phyloP scores from a whole-genome alignment of 1,140 invertebrate species.

The Drosophila navojoa region DNA sequence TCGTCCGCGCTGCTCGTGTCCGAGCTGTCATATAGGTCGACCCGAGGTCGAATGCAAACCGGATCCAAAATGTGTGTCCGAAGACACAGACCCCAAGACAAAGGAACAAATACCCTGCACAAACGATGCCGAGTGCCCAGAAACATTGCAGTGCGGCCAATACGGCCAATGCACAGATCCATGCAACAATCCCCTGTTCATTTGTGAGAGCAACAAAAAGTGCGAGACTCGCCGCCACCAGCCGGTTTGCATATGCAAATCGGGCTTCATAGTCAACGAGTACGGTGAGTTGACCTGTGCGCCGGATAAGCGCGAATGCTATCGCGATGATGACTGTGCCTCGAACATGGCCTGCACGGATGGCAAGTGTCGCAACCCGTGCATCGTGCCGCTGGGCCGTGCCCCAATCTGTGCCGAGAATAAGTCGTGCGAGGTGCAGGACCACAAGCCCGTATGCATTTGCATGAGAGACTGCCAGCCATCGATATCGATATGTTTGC shows the following conservation, averaged over 20 bases:
- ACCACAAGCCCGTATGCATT: constrained; percentile 93
- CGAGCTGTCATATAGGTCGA: constrained; percentile 93
- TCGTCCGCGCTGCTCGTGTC: constrained; percentile 92
- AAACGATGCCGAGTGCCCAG: constrained; percentile 89
- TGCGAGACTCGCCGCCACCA: constrained; percentile 94
- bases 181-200: constrained; percentile 86
- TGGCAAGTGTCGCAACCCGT: constrained; percentile 93
- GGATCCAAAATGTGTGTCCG: constrained; percentile 89
- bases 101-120: constrained; percentile 86
- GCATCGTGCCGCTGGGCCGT: constrained; percentile 86
- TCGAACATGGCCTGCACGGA: constrained; percentile 92
- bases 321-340: constrained; percentile 92
- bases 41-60: constrained; percentile 90
- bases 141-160: constrained; percentile 89
- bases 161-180: constrained; percentile 91
- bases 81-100: constrained; percentile 85
- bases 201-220: constrained; percentile 91
- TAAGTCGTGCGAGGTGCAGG: constrained; percentile 93
- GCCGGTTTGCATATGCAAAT: constrained; percentile 94
- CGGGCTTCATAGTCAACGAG: constrained; percentile 93
- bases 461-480: constrained; percentile 94
- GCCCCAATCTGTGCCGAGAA: constrained; percentile 89
- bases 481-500: constrained; percentile 93
- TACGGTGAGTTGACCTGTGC: constrained; percentile 92
- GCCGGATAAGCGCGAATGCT: constrained; percentile 90